Evolutionary conservation across 2,888 invertebrate species (phyloP), one percentile per base, ranked within the genome.

Genomic region (Sinopyrophorus schimmeli): DNA sequence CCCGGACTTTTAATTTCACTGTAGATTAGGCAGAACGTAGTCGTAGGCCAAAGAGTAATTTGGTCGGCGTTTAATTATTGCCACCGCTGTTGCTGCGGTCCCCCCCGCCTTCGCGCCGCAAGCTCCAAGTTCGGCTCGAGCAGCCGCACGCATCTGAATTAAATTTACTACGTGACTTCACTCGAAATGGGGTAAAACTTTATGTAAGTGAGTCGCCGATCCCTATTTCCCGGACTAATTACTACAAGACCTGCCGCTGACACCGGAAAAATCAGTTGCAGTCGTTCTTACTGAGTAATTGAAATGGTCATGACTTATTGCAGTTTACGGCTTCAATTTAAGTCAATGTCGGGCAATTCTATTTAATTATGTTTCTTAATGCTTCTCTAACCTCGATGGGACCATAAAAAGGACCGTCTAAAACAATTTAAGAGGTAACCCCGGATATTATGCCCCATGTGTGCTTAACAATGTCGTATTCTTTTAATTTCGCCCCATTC

Each of bases 121-220:
- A 46, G 37, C 44, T 30, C 17, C 28, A 21, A 39, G 44, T 35
- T 39, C 35, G 24, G 27, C 15, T 35, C 28, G 38, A 26, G 44
- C 47, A 48, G 34, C 34, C 53, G 51, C 61, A 57, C 59, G 58
- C 62, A 58, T 59, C 62, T 58, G 64, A 68, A 68, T 68, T 67
- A 68, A 68, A 68, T 68, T 67, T 66, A 64, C 59, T 64, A 68
- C 69, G 69, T 68, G 69, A 69, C 65, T 66, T 64, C 62, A 66
- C 63, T 66, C 52, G 55, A 55, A 69, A 68, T 65, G 59, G 51
- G 47, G 47, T 34, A 47, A 51, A 51, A 51, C 51, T 51, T 51
- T 51, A 47, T 46, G 42, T 51, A 51, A 51, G 51, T 51, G 47
- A 51, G 51, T 51, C 38, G 46, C 47, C 54, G 47, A 47, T 51